Evolutionary conservation across 1,140 invertebrate genomes (phyloP).

Genomic region (Drosophila oshimai): DNA sequence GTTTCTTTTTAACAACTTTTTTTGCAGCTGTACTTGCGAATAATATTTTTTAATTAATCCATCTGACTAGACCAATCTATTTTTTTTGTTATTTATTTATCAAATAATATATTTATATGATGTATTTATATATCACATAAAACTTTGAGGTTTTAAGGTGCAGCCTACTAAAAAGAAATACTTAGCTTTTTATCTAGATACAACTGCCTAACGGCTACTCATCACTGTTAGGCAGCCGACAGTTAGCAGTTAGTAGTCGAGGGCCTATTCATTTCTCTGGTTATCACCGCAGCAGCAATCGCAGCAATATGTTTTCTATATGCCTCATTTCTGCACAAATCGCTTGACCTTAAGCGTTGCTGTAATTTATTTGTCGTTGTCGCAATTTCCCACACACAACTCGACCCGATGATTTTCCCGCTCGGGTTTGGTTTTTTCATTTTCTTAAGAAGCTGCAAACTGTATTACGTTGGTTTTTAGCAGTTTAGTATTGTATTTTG

Average conservation of each 20-base stretch:
- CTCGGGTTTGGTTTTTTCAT: slow-evolving; percentile 28
- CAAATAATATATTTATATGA: too few relatives aligned
- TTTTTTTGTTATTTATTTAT: too few relatives aligned
- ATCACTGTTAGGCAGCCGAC: slow-evolving; percentile 4
- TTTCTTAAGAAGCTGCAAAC: slow-evolving; percentile 63
- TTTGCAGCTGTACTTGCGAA: too few relatives aligned
- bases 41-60: too few relatives aligned
- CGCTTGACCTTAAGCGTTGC: slow-evolving; percentile 77
- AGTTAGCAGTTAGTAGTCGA: slow-evolving; percentile 12
- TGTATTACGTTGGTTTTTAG: slow-evolving; percentile 65
- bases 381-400: slow-evolving; percentile 61
- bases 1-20: too few relatives aligned
- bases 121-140: too few relatives aligned
- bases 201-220: not conserved
- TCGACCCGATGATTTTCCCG: slow-evolving; percentile 33
- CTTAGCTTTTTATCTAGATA: too few relatives aligned
- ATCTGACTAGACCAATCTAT: too few relatives aligned
- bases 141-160: too few relatives aligned
- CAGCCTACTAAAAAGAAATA: too few relatives aligned
- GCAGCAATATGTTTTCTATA: slow-evolving; percentile 76
- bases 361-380: slow-evolving; percentile 78
- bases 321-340: slow-evolving; percentile 79
- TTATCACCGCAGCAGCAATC: slow-evolving; percentile 58
- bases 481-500: slow-evolving; percentile 27
- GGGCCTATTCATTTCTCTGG: slow-evolving; percentile 68